Percentiles rank a stretch among this genome's conserved stretches.
Conservation (phyloP, 2,888 invertebrate genomes). For the Erebia epiphron region DNA sequence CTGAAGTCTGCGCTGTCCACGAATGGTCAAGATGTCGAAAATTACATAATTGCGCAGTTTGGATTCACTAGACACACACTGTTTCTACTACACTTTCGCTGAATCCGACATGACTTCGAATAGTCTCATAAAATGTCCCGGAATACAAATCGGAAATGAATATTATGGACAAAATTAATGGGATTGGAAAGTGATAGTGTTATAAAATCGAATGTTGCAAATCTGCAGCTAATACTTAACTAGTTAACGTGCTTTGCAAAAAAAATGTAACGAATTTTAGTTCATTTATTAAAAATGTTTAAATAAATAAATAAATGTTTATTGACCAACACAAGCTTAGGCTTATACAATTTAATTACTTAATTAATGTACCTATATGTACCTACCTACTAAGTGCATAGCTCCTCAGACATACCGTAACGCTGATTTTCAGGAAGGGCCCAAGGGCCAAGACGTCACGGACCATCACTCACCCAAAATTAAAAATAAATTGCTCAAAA, state of each 20-base stretch:
- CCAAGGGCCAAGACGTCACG: no score
- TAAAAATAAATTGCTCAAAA: no score
- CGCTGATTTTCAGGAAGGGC: no score
- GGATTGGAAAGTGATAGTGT: conserved; percentile 39
- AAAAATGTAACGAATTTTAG: background rate
- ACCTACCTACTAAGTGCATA: no score
- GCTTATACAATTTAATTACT: no score
- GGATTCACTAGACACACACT: conserved; percentile 54
- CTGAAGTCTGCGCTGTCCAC: conserved; percentile 19
- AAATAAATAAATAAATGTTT: background rate
- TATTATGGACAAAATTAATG: conserved; percentile 38
- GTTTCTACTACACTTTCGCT: conserved; percentile 63
- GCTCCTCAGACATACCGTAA: no score
- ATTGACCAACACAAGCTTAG: no score
- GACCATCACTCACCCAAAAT: no score
- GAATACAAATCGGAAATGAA: conserved; percentile 63
- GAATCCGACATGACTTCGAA: conserved; percentile 56
- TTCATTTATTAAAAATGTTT: no score
- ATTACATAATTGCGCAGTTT: conserved; percentile 64
- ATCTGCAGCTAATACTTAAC: background rate
- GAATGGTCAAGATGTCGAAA: conserved; percentile 37
- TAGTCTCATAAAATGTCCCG: conserved; percentile 50
- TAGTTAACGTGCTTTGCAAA: background rate
- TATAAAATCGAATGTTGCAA: conserved; percentile 17
- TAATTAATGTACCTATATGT: no score